A percentile compares a stretch with the other conserved stretches of the same genome.
Evolutionary conservation across 2,113 vertebrate genomes (phyloP).

Genomic region (Upupa epops): DNA sequence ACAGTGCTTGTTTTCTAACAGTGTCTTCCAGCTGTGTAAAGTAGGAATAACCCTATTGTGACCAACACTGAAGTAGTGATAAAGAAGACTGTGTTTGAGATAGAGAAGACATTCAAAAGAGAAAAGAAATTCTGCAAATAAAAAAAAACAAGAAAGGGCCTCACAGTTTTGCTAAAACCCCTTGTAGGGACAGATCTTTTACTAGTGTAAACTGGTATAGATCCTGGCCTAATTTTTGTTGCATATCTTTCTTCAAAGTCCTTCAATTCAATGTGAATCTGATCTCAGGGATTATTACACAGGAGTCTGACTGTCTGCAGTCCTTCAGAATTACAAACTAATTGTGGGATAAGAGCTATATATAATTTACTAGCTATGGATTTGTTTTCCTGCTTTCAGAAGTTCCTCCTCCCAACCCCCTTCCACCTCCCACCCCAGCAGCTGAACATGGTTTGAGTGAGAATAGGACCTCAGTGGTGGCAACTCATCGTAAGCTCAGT

Average conservation of each 20-base stretch:
- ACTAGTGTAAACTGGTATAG: conserved; percentile 37
- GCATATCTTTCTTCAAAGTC: conserved; percentile 42
- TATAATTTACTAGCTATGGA: conserved; percentile 66
- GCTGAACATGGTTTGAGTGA: background rate
- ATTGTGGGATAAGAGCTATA: conserved; percentile 57
- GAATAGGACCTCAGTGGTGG: background rate
- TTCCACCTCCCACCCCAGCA: background rate
- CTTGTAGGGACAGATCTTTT: background rate
- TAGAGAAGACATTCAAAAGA: background rate
- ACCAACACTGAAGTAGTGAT: background rate
- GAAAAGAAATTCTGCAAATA: background rate
- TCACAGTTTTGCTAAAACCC: background rate
- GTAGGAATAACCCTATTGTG: background rate
- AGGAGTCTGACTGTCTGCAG: conserved; percentile 66
- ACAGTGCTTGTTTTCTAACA: background rate
- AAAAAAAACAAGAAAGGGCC: background rate
- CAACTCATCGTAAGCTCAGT: background rate
- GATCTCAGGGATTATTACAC: conserved; percentile 56
- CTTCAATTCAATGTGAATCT: conserved; percentile 66
- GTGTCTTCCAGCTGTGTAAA: background rate
- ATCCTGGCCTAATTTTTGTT: conserved; percentile 36
- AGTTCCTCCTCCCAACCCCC: background rate
- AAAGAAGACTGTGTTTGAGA: background rate
- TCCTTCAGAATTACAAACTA: conserved; percentile 65
- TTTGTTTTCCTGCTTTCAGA: conserved; percentile 67